phyloP scores from a whole-genome alignment of 2,797 vertebrate genomes.

The Erithacus rubecula region DNA sequence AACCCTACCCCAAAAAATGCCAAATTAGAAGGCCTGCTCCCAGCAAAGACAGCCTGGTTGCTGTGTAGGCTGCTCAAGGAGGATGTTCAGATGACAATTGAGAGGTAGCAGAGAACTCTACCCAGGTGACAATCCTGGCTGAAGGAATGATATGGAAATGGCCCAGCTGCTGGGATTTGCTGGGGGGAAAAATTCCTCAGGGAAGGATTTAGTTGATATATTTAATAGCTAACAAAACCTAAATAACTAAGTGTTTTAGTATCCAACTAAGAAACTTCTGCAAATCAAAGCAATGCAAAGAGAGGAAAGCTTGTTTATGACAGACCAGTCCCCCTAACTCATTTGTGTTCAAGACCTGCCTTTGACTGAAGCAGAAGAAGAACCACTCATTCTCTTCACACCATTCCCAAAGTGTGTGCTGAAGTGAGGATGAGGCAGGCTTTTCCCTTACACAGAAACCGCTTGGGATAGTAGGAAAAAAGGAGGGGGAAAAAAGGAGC shows the following conservation, averaged over 20 bases:
- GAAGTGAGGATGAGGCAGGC: neutral
- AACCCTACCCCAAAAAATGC: neutral
- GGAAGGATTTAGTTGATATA: neutral
- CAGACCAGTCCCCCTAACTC: neutral
- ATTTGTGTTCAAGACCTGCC: neutral
- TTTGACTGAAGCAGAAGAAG: neutral
- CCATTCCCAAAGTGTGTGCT: neutral
- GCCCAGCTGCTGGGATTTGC: neutral
- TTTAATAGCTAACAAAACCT: neutral
- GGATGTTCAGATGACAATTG: neutral
- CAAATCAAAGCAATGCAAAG: neutral
- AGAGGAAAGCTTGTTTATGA: neutral
- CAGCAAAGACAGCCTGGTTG: neutral
- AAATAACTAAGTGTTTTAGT: neutral
- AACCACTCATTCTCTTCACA: neutral
- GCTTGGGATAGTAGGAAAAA: neutral
- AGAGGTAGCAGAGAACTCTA: neutral
- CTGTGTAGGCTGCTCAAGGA: neutral
- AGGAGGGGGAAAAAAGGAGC: neutral
- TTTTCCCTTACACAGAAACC: neutral
- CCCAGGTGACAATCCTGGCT: fast-evolving
- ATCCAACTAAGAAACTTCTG: neutral
- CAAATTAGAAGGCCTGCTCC: neutral
- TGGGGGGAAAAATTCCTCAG: neutral
- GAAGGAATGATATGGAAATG: neutral